These are phyloP conservation scores for Brachirus orientalis DNA, from an alignment of 2,113 vertebrate species.

Conservation along the genomic window DNA sequence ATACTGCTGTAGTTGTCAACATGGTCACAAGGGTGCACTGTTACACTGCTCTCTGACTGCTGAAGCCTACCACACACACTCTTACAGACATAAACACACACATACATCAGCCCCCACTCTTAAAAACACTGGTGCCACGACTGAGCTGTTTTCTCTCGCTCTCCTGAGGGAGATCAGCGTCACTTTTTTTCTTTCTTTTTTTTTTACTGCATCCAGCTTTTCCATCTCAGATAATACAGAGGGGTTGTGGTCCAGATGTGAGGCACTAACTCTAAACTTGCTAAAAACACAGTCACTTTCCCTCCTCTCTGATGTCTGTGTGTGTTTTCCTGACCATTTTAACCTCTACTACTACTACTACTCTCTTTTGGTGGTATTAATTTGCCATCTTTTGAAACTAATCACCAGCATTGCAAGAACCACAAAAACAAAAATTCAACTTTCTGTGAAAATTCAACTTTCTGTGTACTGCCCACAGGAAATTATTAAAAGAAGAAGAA, in stretches of 20 bases:
- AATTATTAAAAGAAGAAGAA: too few relatives aligned
- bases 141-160: conserved; percentile 66
- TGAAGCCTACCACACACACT: neutral
- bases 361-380: neutral
- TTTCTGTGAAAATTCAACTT: conserved; percentile 13
- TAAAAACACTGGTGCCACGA: conserved; percentile 68
- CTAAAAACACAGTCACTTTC: conserved; percentile 62
- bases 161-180: conserved; percentile 68
- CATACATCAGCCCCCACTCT: conserved; percentile 16
- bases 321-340: conserved; percentile 37
- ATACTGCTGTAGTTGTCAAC: neutral
- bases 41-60: conserved; percentile 26
- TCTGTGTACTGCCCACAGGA: neutral
- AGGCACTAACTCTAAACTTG: conserved; percentile 52
- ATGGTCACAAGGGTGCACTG: conserved; percentile 56
- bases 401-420: conserved; percentile 12
- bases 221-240: conserved; percentile 64
- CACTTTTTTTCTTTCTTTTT: conserved; percentile 31
- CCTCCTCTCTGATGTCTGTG: conserved; percentile 35
- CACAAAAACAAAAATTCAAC: conserved; percentile 40
- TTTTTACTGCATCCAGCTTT: conserved; percentile 59
- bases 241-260: conserved; percentile 72
- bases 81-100: conserved; percentile 13
- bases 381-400: conserved; percentile 12
- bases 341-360: conserved; percentile 3